Conservation (phyloP, 2,113 vertebrate species). For the Malurus alboscapulatus region DNA sequence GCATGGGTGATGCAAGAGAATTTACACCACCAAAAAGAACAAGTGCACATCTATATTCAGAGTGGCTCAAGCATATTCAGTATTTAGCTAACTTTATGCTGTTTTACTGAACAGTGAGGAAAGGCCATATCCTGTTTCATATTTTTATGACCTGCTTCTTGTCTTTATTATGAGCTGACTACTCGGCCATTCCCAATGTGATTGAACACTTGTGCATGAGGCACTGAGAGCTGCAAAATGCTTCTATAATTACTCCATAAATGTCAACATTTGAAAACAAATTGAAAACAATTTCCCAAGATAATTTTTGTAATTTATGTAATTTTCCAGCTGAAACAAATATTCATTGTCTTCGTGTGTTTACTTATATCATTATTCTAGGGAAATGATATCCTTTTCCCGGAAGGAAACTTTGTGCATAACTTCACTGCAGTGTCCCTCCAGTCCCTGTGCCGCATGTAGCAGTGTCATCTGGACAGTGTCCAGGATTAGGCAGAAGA, state of each 20-base stretch:
- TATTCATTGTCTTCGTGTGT: neutral
- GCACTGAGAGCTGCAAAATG: neutral
- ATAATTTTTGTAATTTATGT: neutral
- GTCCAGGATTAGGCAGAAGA: neutral
- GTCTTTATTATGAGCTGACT: neutral
- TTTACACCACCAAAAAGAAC: accelerated
- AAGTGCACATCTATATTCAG: neutral
- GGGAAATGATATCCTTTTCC: neutral
- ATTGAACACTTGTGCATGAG: neutral
- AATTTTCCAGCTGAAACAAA: neutral
- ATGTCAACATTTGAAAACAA: neutral
- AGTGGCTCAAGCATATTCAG: neutral
- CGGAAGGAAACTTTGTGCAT: neutral
- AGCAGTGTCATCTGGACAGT: neutral
- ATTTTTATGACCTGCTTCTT: neutral
- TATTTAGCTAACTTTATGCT: neutral
- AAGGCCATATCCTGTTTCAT: neutral
- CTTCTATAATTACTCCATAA: neutral
- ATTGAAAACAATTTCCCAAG: neutral
- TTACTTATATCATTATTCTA: neutral
- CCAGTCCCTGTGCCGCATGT: neutral
- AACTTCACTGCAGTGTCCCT: neutral
- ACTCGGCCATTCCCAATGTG: neutral
- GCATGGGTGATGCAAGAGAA: neutral
- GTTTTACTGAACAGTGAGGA: neutral